A percentile compares a stretch with the other conserved stretches of the same genome.
Evolutionary conservation across 2,888 invertebrate genomes (phyloP).

Genomic region (Pomacea canaliculata): DNA sequence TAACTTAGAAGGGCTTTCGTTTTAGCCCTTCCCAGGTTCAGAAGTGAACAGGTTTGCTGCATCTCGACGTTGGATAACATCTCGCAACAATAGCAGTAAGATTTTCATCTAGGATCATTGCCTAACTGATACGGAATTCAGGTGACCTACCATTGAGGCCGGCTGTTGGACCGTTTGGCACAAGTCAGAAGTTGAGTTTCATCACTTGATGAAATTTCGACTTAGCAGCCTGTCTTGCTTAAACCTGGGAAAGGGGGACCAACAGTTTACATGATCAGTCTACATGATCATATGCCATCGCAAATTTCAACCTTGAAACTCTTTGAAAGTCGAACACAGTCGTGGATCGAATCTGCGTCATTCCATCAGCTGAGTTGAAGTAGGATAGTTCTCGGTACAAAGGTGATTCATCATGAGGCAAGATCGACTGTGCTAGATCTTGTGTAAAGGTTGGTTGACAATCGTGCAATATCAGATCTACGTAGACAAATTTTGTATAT

Average conservation of each 20-base stretch:
- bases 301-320: background rate
- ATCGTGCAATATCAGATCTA: conserved; percentile 7
- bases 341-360: background rate
- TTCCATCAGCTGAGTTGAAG: conserved; percentile 1
- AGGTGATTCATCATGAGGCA: conserved; percentile 2
- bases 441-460: background rate
- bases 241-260: conserved; percentile 25
- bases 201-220: conserved; percentile 20
- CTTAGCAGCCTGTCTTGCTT: conserved; percentile 23
- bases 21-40: conserved; percentile 27
- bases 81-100: conserved; percentile 9
- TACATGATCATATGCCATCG: background rate
- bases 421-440: background rate
- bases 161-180: conserved; percentile 5
- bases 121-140: conserved; percentile 1
- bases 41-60: conserved; percentile 27
- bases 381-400: background rate
- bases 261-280: background rate
- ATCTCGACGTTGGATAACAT: conserved; percentile 19
- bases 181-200: conserved; percentile 17
- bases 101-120: background rate
- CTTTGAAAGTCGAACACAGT: background rate
- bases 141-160: background rate
- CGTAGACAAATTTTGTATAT: background rate
- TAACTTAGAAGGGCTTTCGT: conserved; percentile 5